phyloP scores from a whole-genome alignment of 2,113 vertebrate species.

The Suricata suricatta region DNA sequence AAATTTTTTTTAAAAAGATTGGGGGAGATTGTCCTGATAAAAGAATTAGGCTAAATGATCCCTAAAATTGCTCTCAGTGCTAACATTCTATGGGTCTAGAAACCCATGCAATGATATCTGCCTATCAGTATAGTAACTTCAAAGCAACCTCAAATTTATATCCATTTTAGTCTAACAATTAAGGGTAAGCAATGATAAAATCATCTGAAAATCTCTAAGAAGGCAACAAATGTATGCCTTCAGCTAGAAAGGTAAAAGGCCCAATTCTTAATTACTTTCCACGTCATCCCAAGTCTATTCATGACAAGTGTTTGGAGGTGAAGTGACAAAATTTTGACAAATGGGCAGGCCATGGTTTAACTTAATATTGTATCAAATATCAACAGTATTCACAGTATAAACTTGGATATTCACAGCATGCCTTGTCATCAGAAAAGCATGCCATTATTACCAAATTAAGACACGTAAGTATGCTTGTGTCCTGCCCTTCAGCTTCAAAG shows the following conservation, averaged over 20 bases:
- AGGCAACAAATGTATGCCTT: background rate
- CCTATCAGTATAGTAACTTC: background rate
- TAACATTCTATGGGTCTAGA: background rate
- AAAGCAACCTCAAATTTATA: conserved; percentile 41
- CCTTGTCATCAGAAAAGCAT: conserved; percentile 56
- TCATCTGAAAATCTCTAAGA: conserved; percentile 1
- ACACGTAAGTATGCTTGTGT: conserved; percentile 6
- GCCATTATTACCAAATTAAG: conserved; percentile 70
- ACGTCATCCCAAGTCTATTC: conserved; percentile 12
- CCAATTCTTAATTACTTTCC: conserved; percentile 17
- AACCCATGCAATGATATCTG: background rate
- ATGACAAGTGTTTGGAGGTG: conserved; percentile 57
- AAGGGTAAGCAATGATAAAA: conserved; percentile 6
- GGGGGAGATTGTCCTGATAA: background rate
- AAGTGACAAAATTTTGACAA: conserved; percentile 67
- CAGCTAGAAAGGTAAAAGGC: background rate
- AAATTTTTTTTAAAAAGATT: no score
- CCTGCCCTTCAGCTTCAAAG: conserved; percentile 70
- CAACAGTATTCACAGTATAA: conserved; percentile 62
- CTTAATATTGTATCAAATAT: conserved; percentile 65
- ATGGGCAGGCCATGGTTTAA: conserved; percentile 63
- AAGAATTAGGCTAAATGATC: background rate
- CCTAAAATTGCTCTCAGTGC: background rate
- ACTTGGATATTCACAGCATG: conserved; percentile 46
- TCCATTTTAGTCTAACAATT: background rate